These are phyloP conservation scores for Xenopus laevis DNA, from an alignment of 2,113 vertebrate genomes.

Conservation along the genomic window DNA sequence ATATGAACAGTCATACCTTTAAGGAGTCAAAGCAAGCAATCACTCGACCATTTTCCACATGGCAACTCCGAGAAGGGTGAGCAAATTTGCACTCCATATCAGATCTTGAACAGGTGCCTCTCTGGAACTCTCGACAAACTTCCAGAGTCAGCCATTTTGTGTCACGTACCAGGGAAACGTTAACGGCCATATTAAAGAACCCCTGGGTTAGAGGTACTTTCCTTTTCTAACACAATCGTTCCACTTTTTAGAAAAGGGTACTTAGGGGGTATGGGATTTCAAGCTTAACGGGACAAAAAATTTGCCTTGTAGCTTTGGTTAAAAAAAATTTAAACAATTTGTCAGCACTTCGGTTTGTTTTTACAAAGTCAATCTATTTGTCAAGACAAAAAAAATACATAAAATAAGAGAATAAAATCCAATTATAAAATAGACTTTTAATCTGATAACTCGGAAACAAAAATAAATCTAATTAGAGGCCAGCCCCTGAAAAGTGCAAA, in stretches of 20 bases:
- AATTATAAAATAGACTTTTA: slow-evolving; percentile 71
- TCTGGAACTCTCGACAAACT: slow-evolving; percentile 98
- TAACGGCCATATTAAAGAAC: slow-evolving; percentile 78
- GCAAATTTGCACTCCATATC: slow-evolving; percentile 97
- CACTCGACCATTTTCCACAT: slow-evolving; percentile 96
- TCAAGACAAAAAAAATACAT: slow-evolving; percentile 59
- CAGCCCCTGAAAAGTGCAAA: slow-evolving; percentile 71
- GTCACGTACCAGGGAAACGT: slow-evolving; percentile 89
- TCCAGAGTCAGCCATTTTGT: slow-evolving; percentile 98
- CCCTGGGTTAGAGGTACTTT: slow-evolving; percentile 51
- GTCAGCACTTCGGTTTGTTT: slow-evolving; percentile 70
- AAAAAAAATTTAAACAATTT: slow-evolving; percentile 50
- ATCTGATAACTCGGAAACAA: slow-evolving; percentile 69
- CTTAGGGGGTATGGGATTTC: slow-evolving; percentile 62
- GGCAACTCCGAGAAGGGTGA: slow-evolving; percentile 92
- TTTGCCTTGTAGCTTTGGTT: slow-evolving; percentile 70
- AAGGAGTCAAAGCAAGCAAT: slow-evolving; percentile 98
- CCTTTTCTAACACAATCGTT: slow-evolving; percentile 41
- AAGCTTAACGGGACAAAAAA: slow-evolving; percentile 64
- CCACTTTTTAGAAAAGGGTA: slow-evolving; percentile 55
- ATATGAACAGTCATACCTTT: slow-evolving; percentile 91
- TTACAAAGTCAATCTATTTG: slow-evolving; percentile 65
- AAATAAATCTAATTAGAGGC: slow-evolving; percentile 61
- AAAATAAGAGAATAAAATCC: slow-evolving; percentile 53
- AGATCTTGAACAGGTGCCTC: slow-evolving; percentile 91